Evolutionary conservation across 1,140 invertebrate species (phyloP).

Genomic region (Macrobrachium rosenbergii): DNA sequence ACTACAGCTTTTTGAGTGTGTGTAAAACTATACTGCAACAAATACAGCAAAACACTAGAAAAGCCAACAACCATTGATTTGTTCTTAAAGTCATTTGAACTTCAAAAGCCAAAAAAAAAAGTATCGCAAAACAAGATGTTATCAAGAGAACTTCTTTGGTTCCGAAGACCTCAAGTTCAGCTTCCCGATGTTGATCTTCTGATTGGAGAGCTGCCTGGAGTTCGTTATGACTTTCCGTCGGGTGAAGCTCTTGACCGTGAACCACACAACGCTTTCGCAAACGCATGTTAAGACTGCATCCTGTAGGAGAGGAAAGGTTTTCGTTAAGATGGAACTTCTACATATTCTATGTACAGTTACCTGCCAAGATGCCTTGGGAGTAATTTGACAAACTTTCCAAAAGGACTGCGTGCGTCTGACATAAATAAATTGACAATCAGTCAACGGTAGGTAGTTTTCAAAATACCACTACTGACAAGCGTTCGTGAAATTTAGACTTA

Average conservation of each 20-base stretch:
- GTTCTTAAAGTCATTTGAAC: too few species aligned
- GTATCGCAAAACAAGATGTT: background rate
- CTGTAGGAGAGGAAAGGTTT: slow-evolving; percentile 24
- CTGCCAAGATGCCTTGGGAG: too few species aligned
- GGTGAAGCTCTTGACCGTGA: slow-evolving; percentile 59
- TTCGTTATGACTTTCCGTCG: slow-evolving; percentile 57
- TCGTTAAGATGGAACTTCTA: too few species aligned
- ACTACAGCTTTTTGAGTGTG: too few species aligned
- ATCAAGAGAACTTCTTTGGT: slow-evolving; percentile 48
- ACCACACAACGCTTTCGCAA: slow-evolving; percentile 64
- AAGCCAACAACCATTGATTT: background rate
- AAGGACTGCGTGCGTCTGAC: too few species aligned
- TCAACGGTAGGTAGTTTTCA: too few species aligned
- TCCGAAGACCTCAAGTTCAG: slow-evolving; percentile 38
- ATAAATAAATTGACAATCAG: too few species aligned
- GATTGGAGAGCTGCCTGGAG: slow-evolving; percentile 49
- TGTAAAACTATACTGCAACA: too few species aligned
- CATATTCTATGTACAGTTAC: too few species aligned
- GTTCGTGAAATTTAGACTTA: too few species aligned
- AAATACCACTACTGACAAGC: too few species aligned
- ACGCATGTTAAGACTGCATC: slow-evolving; percentile 61
- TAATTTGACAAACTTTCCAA: too few species aligned
- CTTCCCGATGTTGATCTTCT: slow-evolving; percentile 48
- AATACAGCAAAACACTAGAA: background rate
- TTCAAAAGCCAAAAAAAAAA: background rate